phyloP scores from a whole-genome alignment of 2,888 invertebrate species.

The Malthinus flaveolus region DNA sequence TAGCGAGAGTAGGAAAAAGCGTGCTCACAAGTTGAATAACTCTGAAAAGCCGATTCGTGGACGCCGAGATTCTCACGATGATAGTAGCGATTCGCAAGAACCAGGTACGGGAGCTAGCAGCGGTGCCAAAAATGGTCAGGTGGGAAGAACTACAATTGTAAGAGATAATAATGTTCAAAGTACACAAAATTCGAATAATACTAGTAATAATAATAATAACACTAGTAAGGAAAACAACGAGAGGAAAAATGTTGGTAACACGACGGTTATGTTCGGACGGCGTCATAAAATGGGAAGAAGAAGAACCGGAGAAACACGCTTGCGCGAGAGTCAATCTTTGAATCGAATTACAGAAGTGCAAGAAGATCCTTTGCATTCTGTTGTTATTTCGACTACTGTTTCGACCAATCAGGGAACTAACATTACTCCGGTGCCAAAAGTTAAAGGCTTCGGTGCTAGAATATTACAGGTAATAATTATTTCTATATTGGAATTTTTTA shows the following conservation, averaged over 20 bases:
- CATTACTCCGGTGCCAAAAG: slow-evolving; percentile 51
- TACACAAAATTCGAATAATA: slow-evolving; percentile 34
- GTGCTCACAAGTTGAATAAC: slow-evolving; percentile 71
- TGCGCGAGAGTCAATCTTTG: slow-evolving; percentile 82
- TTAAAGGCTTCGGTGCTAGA: slow-evolving; percentile 58
- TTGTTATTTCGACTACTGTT: slow-evolving; percentile 47
- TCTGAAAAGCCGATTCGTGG: slow-evolving; percentile 52
- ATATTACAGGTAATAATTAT: slow-evolving; percentile 53
- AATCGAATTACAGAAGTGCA: slow-evolving; percentile 87
- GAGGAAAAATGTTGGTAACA: slow-evolving; percentile 45
- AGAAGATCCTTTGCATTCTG: slow-evolving; percentile 61
- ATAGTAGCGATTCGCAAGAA: slow-evolving; percentile 84
- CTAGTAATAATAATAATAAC: slow-evolving; percentile 38
- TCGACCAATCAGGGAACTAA: slow-evolving; percentile 45
- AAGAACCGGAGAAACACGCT: slow-evolving; percentile 64
- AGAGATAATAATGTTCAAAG: slow-evolving; percentile 25
- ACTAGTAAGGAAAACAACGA: slow-evolving; percentile 44
- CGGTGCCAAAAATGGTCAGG: slow-evolving; percentile 40
- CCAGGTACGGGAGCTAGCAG: slow-evolving; percentile 54
- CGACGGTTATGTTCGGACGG: slow-evolving; percentile 53
- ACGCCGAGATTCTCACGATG: slow-evolving; percentile 80
- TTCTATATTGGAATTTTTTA: no score
- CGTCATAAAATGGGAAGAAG: slow-evolving; percentile 61
- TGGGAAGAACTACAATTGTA: slow-evolving; percentile 48
- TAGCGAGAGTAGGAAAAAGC: slow-evolving; percentile 79